Evolutionary conservation across 2,113 vertebrate genomes (phyloP).

Genomic region (Rhizomys pruinosus): DNA sequence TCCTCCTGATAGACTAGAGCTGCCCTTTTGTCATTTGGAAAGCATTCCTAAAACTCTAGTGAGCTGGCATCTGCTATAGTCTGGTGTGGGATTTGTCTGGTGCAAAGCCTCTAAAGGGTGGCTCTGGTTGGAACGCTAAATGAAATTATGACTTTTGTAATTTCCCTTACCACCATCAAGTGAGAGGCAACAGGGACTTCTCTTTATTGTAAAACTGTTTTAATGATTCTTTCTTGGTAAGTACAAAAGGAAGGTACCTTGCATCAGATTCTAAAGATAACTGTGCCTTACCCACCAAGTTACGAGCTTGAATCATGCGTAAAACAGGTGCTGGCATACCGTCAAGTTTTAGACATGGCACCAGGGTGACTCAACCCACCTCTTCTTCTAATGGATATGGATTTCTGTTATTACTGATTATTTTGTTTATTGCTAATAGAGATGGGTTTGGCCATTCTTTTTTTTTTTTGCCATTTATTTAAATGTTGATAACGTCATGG

Average conservation of each 20-base stretch:
- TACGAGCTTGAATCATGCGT: neutral
- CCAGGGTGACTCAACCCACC: too few species aligned
- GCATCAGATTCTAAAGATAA: neutral
- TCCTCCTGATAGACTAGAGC: neutral
- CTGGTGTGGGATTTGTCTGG: conserved; percentile 2
- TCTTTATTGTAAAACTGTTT: neutral
- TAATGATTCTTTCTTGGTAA: conserved; percentile 30
- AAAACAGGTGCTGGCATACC: neutral
- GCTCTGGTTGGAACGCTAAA: neutral
- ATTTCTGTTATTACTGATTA: neutral
- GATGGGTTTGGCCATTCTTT: neutral
- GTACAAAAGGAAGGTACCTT: neutral
- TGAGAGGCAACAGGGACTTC: conserved; percentile 9
- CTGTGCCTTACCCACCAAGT: neutral
- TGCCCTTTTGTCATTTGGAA: neutral
- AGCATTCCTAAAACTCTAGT: neutral
- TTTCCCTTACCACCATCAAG: conserved; percentile 23
- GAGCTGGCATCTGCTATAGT: neutral
- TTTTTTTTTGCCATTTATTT: too few species aligned
- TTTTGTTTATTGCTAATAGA: neutral
- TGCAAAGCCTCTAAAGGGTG: neutral
- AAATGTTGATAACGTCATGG: neutral
- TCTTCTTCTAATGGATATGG: too few species aligned
- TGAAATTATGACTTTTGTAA: neutral
- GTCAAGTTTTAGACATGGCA: neutral